Evolutionary conservation across 2,888 invertebrate species (phyloP).

Genomic region (Chloroclystis v-ata): DNA sequence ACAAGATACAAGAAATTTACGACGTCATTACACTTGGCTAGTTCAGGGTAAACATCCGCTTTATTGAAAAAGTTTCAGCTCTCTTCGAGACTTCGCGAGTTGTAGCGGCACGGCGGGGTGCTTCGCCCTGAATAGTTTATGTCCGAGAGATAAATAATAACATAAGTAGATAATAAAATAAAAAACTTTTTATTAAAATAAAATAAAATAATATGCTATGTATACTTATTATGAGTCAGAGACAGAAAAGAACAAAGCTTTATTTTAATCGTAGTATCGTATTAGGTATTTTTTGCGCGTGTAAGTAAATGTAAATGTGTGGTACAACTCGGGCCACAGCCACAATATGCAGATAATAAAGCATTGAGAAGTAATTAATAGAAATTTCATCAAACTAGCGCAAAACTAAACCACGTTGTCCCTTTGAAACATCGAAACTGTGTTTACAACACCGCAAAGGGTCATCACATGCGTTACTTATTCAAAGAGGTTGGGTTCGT

Average conservation of each 20-base stretch:
- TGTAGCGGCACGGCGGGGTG: constrained; percentile 1
- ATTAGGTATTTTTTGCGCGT: too few species aligned
- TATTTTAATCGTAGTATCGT: too few species aligned
- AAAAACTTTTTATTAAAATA: background rate
- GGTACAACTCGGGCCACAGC: too few species aligned
- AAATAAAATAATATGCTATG: too few species aligned
- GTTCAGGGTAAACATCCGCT: constrained; percentile 9
- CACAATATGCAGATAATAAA: too few species aligned
- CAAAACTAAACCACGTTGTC: background rate
- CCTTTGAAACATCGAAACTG: constrained; percentile 1
- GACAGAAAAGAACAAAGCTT: too few species aligned
- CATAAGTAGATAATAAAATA: background rate
- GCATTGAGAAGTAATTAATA: background rate
- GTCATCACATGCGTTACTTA: constrained; percentile 14
- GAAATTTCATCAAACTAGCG: background rate
- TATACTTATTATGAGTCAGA: too few species aligned
- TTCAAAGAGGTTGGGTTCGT: constrained; percentile 15
- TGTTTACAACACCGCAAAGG: background rate
- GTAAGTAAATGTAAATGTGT: too few species aligned
- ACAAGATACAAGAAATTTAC: constrained; percentile 1
- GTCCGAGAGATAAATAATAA: background rate
- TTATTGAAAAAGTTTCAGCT: constrained; percentile 15
- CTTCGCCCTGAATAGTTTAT: constrained; percentile 2
- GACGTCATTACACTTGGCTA: constrained; percentile 7
- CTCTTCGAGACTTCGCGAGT: constrained; percentile 4